Conservation (phyloP, 2,888 invertebrate species). For the Onchidella celtica region DNA sequence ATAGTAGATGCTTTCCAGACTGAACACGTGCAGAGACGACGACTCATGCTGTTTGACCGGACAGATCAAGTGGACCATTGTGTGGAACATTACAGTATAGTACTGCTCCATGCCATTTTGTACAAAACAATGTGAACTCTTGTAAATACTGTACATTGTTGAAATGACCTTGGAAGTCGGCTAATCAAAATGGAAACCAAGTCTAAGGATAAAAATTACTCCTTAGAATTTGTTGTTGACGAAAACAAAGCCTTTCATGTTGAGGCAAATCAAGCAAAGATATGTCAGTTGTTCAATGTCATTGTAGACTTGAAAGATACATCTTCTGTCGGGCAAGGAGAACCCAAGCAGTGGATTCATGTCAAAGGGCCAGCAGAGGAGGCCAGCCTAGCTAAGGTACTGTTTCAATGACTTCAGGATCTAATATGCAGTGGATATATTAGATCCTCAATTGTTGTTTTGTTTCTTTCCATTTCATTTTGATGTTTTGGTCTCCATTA, state of each 20-base stretch:
- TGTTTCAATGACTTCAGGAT: not conserved
- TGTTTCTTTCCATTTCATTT: no score
- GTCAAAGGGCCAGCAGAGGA: not conserved
- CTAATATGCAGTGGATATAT: no score
- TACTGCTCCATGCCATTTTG: not conserved
- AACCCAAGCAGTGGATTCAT: constrained; percentile 17
- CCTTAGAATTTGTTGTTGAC: constrained; percentile 31
- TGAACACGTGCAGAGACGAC: constrained; percentile 16
- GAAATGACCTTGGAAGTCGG: no score
- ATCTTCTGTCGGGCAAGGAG: not conserved
- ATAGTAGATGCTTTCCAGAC: constrained; percentile 22
- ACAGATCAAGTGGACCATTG: constrained; percentile 11
- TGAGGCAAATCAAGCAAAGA: not conserved
- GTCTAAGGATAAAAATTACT: not conserved
- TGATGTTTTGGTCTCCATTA: no score
- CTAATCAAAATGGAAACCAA: constrained; percentile 10
- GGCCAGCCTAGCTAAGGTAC: constrained; percentile 14
- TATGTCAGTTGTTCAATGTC: constrained; percentile 10
- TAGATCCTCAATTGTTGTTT: no score
- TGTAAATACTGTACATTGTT: no score
- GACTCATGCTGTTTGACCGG: constrained; percentile 4
- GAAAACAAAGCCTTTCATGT: not conserved
- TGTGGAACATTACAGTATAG: not conserved
- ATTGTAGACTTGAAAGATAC: constrained; percentile 7
- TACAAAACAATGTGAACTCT: not conserved